Evolutionary conservation across 2,113 vertebrate genomes (phyloP).

Genomic region (Falco punctatus): DNA sequence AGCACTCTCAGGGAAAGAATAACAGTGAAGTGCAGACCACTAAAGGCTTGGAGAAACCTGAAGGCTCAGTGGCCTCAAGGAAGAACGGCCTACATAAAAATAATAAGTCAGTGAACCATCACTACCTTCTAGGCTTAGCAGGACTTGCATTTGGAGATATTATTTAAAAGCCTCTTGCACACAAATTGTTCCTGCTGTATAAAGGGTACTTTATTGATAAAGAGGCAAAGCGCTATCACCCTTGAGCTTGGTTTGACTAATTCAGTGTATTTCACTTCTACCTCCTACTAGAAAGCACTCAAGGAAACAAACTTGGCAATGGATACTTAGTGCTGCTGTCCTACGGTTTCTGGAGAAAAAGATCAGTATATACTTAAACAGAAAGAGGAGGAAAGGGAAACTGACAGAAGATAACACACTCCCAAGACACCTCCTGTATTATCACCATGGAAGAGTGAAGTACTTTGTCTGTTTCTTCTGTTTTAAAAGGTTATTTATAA

Average conservation of each 20-base stretch:
- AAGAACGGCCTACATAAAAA: slow-evolving; percentile 57
- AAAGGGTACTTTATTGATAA: slow-evolving; percentile 1
- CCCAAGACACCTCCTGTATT: not conserved
- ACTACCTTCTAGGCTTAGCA: slow-evolving; percentile 13
- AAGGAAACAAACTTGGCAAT: slow-evolving; percentile 27
- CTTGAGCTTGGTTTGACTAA: not conserved
- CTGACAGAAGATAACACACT: not conserved
- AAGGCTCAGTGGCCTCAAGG: slow-evolving; percentile 66
- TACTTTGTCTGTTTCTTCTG: not conserved
- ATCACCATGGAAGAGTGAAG: not conserved
- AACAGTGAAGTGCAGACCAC: slow-evolving; percentile 76
- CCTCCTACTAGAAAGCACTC: slow-evolving; percentile 9
- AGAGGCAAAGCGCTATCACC: not conserved
- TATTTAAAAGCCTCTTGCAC: slow-evolving; percentile 43
- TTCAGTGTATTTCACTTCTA: not conserved
- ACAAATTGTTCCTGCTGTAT: slow-evolving; percentile 28
- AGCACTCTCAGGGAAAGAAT: slow-evolving; percentile 83
- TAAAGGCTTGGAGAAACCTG: slow-evolving; percentile 73
- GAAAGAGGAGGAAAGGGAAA: not conserved
- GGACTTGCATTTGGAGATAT: not conserved
- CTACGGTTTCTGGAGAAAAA: not conserved
- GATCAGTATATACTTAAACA: not conserved
- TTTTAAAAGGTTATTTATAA: not conserved
- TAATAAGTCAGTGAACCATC: slow-evolving; percentile 54
- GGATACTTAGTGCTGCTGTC: not conserved